Base-by-base conservation (phyloP, 2,888 invertebrate genomes). In the Sinohyriopsis cumingii region DNA sequence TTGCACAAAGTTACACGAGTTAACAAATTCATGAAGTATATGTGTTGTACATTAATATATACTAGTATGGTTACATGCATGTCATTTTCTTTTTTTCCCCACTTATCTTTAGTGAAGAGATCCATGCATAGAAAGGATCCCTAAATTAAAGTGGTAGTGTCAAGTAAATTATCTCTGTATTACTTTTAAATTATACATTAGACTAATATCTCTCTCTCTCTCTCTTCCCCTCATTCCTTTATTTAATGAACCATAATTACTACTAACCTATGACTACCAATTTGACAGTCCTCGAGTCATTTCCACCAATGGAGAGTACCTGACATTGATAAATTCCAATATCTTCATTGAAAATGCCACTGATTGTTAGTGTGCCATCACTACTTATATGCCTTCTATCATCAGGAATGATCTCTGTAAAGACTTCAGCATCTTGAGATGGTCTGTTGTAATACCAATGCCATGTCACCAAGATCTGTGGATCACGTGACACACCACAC, bases 251-350 rank as follows among this genome's bases (percentile, higher is more conserved):
- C 45, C 45, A 45, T 45, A 33, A 33, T 33, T 9, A 18, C 55
- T 56, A 75, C 86, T 76, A 81, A 91, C 91, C 91, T 84, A 99
- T 97, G 82, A 99, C 96, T 86, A 94, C 94, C 62, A 96, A 91
- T 62, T 93, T 92, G 0, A 97, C 97, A 56, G 94, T 93, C 63
- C 97, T 93, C 28, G 95, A 96, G 90, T 98, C 97, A 90, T 97
- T 97, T 68, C 98, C 98, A 57, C 96, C 97, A 24, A 95, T 93
- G 64, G 97, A 91, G 78, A 94, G 93, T 59, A 99, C 95, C 59
- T 95, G 93, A 89, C 99, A 99, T 60, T 95, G 94, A 91, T 99
- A 99, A 77, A 94, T 93, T 65, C 99, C 99, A 64, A 97, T 98
- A 91, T 98, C 98, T 66, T 95, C 94, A 73, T 89, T 90, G 45